Base-by-base conservation (phyloP, 2,113 vertebrate species). In the Suricata suricatta region DNA sequence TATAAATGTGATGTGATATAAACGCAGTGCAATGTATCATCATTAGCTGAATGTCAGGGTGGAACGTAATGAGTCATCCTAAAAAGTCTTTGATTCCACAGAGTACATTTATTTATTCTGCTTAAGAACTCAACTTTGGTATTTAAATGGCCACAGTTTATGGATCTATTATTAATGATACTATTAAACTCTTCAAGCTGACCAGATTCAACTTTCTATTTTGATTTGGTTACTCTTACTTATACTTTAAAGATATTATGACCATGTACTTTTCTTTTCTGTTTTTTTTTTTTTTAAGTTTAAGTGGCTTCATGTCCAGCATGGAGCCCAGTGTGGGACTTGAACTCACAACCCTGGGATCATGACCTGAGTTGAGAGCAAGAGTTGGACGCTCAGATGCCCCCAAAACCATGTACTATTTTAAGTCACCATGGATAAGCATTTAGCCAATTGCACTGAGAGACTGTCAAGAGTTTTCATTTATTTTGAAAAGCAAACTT, bases 111-210 rank as follows among this genome's bases (percentile, higher is more conserved):
- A 77, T 85, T 96, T 96, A 92, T 92, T 95, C 97, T 97, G 85
- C 83, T 93, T 96, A 96, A 97, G 86, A 96, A 93, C 77, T 93
- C 92, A 97, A 95, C 93, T 98, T 98, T 97, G 97, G 95, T 97
- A 98, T 98, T 97, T 98, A 98, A 97, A 97, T 89, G 94, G 94
- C 87, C 93, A 97, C 81, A 94, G 95, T 97, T 98, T 98, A 98
- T 97, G 83, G 88, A 98, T 98, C 93, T 96, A 94, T 99, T 98
- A 98, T 98, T 98, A 98, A 98, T 98, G 95, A 76, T 96, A 84
- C 86, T 96, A 88, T 98, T 98, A 98, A 98, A 87, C 71, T 72
- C 35, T 97, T 95, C 89, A 77, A 95, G 94, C 7, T 12, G 96
- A 97, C 95, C 97, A 98, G 96, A 96, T 97, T 98, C 63, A 97